phyloP scores from a whole-genome alignment of 2,113 vertebrate genomes.

The Rhinoderma darwinii region DNA sequence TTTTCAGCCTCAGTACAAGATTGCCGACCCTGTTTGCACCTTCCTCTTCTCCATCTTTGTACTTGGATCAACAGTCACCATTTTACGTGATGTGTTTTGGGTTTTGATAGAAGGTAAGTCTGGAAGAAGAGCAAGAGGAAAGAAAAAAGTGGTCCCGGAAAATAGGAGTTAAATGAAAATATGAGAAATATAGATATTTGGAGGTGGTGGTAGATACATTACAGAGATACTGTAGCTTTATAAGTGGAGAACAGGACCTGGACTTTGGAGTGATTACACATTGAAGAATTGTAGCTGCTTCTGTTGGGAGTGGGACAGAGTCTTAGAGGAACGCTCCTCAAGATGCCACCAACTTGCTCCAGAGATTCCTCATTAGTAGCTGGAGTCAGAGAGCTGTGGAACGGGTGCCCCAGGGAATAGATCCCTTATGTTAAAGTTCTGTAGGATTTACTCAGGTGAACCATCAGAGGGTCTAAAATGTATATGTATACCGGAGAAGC shows the following conservation, averaged over 20 bases:
- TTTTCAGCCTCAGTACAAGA: conserved; percentile 92
- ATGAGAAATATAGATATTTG: neutral
- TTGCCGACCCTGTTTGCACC: conserved; percentile 94
- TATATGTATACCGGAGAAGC: no score
- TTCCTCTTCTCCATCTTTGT: conserved; percentile 96
- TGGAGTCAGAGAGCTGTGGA: no score
- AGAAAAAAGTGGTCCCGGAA: neutral
- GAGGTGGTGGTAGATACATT: no score
- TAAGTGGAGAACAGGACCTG: neutral
- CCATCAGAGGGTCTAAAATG: no score
- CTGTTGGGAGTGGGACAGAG: no score
- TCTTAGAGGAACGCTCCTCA: neutral
- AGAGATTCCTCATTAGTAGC: no score
- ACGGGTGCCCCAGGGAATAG: neutral
- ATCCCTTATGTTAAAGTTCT: neutral
- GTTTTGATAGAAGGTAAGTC: conserved; percentile 94
- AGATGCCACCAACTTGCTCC: neutral
- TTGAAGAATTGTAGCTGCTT: neutral
- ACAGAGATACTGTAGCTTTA: no score
- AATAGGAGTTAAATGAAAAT: neutral
- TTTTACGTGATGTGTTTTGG: conserved; percentile 90
- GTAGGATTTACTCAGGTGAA: neutral
- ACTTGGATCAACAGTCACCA: conserved; percentile 90
- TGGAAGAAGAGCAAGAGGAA: neutral
- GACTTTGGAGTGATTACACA: no score